These are phyloP conservation scores for Atherinosoma microstoma DNA, from an alignment of 2,797 vertebrate species.

Conservation along the genomic window DNA sequence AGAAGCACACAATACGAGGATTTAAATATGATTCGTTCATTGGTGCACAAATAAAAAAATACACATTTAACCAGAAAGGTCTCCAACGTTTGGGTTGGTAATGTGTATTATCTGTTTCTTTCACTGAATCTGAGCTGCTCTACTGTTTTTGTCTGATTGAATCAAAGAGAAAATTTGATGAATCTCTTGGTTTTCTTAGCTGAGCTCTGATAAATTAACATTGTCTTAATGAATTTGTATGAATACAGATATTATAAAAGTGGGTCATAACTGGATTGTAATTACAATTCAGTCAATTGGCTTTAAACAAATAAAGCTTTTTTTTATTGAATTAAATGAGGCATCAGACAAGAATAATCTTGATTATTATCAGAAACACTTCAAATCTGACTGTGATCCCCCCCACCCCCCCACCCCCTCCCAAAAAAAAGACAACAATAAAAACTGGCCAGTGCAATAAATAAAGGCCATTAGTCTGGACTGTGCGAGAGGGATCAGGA, in stretches of 20 bases:
- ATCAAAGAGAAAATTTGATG: no score
- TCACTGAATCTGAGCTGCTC: neutral
- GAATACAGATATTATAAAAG: no score
- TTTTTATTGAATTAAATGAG: no score
- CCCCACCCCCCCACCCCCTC: no score
- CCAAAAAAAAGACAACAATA: neutral
- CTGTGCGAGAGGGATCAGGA: slow-evolving; percentile 46
- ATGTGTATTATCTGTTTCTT: neutral
- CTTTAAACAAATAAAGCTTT: no score
- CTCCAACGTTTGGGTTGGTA: neutral
- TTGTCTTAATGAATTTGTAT: no score
- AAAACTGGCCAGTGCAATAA: slow-evolving; percentile 24
- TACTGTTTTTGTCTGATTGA: neutral
- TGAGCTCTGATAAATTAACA: no score
- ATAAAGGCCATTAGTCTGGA: slow-evolving; percentile 27
- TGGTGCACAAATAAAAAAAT: slow-evolving; percentile 5
- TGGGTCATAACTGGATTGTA: no score
- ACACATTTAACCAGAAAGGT: neutral
- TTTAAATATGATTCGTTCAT: slow-evolving; percentile 15
- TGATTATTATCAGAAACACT: no score
- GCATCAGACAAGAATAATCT: no score
- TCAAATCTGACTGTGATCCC: no score
- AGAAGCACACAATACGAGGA: slow-evolving; percentile 1
- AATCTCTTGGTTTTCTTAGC: neutral
- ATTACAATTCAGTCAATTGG: no score